Percentiles rank a stretch among this genome's conserved stretches.
Evolutionary conservation across 2,797 vertebrate species (phyloP).

Genomic region (Sylvia borin): DNA sequence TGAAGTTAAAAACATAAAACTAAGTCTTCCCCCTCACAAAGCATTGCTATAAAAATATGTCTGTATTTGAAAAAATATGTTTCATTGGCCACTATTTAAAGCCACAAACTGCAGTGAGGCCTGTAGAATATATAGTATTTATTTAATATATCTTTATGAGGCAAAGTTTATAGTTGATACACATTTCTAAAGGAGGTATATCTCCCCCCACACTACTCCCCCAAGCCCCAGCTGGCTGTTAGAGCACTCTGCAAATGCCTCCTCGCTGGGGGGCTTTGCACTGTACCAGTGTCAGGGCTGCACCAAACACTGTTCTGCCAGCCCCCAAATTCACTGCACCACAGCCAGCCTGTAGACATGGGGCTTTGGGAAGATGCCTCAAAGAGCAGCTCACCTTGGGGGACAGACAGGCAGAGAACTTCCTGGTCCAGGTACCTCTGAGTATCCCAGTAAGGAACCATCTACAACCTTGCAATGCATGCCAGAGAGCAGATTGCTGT

Average conservation of each 20-base stretch:
- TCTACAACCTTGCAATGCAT: accelerated
- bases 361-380: not conserved
- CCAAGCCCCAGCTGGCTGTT: not conserved
- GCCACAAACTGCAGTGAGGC: not conserved
- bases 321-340: not conserved
- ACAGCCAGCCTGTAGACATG: accelerated
- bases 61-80: constrained; percentile 49
- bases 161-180: not conserved
- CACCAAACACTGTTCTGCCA: not conserved
- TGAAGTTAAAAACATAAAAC: not conserved
- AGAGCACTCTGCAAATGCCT: not conserved
- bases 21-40: not conserved
- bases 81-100: constrained; percentile 23
- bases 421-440: not conserved
- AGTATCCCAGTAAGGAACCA: not conserved
- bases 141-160: constrained; percentile 33
- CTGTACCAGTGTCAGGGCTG: accelerated
- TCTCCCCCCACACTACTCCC: not conserved
- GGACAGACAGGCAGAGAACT: not conserved
- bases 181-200: not conserved
- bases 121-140: constrained; percentile 38
- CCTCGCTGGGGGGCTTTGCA: accelerated
- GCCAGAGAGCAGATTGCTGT: not conserved
- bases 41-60: constrained; percentile 60
- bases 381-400: not conserved